A percentile compares a stretch with the other conserved stretches of the same genome.
Conservation (phyloP, 2,113 vertebrate genomes). For the Nerophis ophidion region DNA sequence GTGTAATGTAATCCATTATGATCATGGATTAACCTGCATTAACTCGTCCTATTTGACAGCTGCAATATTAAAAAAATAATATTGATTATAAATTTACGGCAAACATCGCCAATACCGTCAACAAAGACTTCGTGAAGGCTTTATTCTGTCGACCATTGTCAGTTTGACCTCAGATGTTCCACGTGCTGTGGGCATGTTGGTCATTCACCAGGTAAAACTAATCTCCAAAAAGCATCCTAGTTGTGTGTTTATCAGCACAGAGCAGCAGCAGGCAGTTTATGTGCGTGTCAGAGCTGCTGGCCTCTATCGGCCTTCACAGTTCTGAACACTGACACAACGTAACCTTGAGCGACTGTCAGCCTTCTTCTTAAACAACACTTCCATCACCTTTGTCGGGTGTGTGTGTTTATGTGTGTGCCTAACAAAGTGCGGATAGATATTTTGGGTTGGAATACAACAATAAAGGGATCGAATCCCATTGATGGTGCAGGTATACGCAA, state of each 20-base stretch:
- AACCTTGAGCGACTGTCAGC: conserved; percentile 22
- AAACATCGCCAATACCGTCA: no score
- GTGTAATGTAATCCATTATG: no score
- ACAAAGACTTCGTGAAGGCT: no score
- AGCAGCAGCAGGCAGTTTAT: conserved; percentile 2
- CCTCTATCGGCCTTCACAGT: conserved; percentile 4
- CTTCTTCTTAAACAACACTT: conserved; percentile 19
- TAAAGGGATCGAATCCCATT: no score
- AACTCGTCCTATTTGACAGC: no score
- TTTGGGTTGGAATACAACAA: no score
- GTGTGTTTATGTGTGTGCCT: background rate
- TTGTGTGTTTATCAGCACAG: background rate
- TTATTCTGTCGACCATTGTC: no score
- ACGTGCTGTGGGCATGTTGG: background rate
- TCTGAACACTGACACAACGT: conserved; percentile 19
- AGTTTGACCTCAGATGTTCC: background rate
- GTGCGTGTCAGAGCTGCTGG: conserved; percentile 7
- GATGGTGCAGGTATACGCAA: no score
- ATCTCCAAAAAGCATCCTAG: conserved; percentile 14
- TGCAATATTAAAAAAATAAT: no score
- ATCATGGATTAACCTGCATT: no score
- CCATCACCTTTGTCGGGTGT: conserved; percentile 19
- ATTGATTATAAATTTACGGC: no score
- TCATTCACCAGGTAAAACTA: conserved; percentile 20
- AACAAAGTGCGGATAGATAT: no score